Conservation (phyloP, 2,797 vertebrate genomes). For the Protosalanx chinensis region DNA sequence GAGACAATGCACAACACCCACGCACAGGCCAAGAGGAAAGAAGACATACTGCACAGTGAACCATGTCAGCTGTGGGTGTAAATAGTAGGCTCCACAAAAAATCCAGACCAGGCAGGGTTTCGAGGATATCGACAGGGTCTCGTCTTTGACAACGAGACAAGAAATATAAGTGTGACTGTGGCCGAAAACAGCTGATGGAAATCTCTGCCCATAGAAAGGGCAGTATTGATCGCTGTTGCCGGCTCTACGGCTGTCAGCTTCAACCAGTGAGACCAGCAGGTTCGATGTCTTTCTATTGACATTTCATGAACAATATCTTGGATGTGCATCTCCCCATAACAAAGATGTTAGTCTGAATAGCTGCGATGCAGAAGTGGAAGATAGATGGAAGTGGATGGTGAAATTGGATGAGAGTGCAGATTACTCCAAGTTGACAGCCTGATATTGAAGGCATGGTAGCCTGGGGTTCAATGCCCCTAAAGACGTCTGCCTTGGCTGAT, state of each 20-base stretch:
- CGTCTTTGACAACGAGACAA: slow-evolving; percentile 16
- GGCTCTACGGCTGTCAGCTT: background rate
- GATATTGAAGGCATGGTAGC: background rate
- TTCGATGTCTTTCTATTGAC: background rate
- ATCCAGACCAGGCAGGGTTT: background rate
- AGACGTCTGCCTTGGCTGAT: background rate
- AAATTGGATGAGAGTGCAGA: background rate
- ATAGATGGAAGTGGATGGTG: background rate
- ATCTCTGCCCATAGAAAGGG: slow-evolving; percentile 30
- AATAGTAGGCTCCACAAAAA: slow-evolving; percentile 1
- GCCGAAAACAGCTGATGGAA: slow-evolving; percentile 23
- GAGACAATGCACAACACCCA: no score
- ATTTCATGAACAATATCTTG: background rate
- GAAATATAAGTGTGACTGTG: slow-evolving; percentile 21
- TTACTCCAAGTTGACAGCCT: background rate
- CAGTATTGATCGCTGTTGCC: slow-evolving; percentile 37
- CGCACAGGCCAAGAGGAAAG: no score
- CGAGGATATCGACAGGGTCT: slow-evolving; percentile 22
- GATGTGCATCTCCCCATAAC: background rate
- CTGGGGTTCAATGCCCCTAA: background rate
- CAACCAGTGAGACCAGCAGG: no score
- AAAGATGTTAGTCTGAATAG: background rate
- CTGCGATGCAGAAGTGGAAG: no score
- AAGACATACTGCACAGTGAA: no score
- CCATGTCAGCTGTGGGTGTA: background rate